Base-by-base conservation (phyloP, 2,113 vertebrate genomes). In the Corynorhinus townsendii region DNA sequence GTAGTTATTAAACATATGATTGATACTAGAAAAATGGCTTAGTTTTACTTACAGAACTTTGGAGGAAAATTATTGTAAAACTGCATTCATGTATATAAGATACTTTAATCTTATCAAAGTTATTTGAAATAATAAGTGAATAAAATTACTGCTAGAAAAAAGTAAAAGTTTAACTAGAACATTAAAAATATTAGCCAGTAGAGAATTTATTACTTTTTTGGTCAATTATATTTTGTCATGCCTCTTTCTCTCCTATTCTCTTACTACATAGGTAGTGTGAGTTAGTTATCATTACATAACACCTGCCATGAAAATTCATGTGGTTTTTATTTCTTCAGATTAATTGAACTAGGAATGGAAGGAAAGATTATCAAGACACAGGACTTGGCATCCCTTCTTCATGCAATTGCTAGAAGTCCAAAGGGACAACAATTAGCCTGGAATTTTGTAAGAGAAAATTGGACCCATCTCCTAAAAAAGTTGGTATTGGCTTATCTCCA, bases 381-480 rank as follows among this genome's bases (percentile, higher is more conserved):
- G 62, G 85, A 96, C 19, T 71, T 98, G 76, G 72, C 86, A 73
- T 0, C 28, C 89, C 75, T 97, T 84, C 75, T 97, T 91, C 30
- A 76, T 35, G 47, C 19, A 0, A 91, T 95, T 59, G 73, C 90
- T 91, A 92, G 88, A 91, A 96, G 94, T 49, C 91, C 96, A 59
- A 66, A 68, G 7, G 91, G 96, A n/a, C 93, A 97, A 33, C 52
- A 68, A n/a, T 72, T 97, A 92, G 95, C 93, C 38, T 98, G 97
- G 96, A 94, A 96, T 59, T 98, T 97, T 92, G 89, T 98, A 33
- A 93, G 72, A 91, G 66, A 92, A 89, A 97, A 96, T 38, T 96
- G 95, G 96, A 87, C 52, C 4, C 84, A 93, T 30, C 94, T 98
- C 43, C 88, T 97, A 5, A 89, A 97, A 87, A 96, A 90, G 97